Base-by-base conservation (phyloP, 2,888 invertebrate species). In the Erannis defoliaria region DNA sequence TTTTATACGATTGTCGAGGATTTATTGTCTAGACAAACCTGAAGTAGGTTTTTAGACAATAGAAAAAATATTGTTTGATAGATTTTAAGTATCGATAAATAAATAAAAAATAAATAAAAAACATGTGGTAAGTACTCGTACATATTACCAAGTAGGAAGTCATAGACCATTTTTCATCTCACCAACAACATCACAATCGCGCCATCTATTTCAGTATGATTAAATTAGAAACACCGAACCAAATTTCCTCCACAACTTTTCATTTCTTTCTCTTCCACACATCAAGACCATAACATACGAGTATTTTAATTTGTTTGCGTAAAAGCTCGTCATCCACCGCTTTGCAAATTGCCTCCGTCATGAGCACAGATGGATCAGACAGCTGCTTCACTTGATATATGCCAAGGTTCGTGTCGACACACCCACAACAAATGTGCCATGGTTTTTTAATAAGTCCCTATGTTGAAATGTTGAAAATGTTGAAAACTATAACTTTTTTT, bases 291-390 rank as follows among this genome's bases (percentile, higher is more conserved):
- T 16, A 49, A 55, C 63, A 60, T 56, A 65, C 50, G 62, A 66
- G 64, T 55, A 66, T 63, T 70, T 66, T 64, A 62, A 67, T 66
- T 66, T 60, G 43, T 60, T 59, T 29, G 33, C 26, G 57, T 48
- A 45, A 59, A 63, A 46, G 51, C 56, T 26, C 37, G 19, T 55
- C 50, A 46, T 55, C 49, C 55, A 14, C 21, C 40, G 45, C 35
- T 61, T 53, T 50, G 45, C 66, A 61, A 68, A 66, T 56, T 57
- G 55, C 54, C 4, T 54, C 19, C 45, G 58, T 29, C 43, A 45
- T 21, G 50, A 38, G 40, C 59, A n/a, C 59, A 53, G 21, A 23
- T 54, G 53, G 16, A 14, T 8, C 10, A 48, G 53, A 54, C 59
- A 40, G 46, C 31, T 46, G 46, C 19, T 23, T 14, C 48, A n/a